Evolutionary conservation across 1,140 invertebrate genomes (phyloP).

Genomic region (Nephotettix cincticeps): DNA sequence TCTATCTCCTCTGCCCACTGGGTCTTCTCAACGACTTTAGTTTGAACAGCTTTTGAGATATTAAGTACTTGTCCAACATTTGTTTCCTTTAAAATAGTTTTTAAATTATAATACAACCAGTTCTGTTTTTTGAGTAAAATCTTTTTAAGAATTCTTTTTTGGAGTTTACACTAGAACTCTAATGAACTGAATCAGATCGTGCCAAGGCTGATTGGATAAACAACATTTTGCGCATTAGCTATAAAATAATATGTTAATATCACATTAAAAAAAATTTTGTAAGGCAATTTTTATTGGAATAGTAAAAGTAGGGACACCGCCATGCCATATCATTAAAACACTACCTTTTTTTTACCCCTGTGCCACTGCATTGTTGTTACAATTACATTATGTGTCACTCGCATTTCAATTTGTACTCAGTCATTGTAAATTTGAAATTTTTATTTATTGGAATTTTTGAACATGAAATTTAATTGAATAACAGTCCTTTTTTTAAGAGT

Average conservation of each 20-base stretch:
- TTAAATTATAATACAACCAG: not conserved
- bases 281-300: too few relatives aligned
- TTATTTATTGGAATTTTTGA: too few relatives aligned
- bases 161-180: not conserved
- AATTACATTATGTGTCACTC: too few relatives aligned
- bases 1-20: constrained; percentile 89
- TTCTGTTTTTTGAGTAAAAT: not conserved
- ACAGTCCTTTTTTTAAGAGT: too few relatives aligned
- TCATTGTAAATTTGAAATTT: too few relatives aligned
- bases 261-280: not conserved
- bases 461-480: too few relatives aligned
- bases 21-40: constrained; percentile 44
- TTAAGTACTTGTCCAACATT: constrained; percentile 15
- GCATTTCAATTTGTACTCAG: too few relatives aligned
- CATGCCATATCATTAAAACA: too few relatives aligned
- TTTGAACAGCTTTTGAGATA: not conserved
- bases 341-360: too few relatives aligned
- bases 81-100: not conserved
- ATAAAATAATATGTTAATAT: not conserved
- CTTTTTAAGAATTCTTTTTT: not conserved
- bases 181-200: too few relatives aligned
- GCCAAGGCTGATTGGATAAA: not conserved
- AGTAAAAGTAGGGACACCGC: too few relatives aligned
- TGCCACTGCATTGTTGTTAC: too few relatives aligned
- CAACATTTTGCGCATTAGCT: not conserved